Percentiles rank a stretch among this genome's conserved stretches.
phyloP scores from a whole-genome alignment of 2,113 vertebrate species.

The Choloepus hoffmanni region DNA sequence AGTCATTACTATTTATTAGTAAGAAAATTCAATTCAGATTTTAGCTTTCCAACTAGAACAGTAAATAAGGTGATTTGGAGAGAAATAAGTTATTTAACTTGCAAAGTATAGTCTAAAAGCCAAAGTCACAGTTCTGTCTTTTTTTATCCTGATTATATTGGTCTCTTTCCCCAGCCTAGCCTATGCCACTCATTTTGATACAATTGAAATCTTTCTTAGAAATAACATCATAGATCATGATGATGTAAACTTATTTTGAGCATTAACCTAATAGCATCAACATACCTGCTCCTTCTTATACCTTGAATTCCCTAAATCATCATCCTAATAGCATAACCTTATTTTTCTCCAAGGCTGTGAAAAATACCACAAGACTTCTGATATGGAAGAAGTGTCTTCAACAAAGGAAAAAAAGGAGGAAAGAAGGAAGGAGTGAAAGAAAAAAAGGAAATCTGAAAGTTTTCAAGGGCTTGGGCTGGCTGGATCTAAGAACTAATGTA shows the following conservation, averaged over 20 bases:
- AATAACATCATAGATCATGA: not conserved
- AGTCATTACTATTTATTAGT: not conserved
- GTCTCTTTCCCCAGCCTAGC: not conserved
- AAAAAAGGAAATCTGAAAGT: not conserved
- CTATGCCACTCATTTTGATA: accelerated
- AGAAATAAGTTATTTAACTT: conserved; percentile 44
- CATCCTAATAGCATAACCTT: not conserved
- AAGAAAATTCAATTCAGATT: not conserved
- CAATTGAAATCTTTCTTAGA: not conserved
- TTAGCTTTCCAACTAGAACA: not conserved
- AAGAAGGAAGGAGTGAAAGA: accelerated
- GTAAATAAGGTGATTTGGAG: not conserved
- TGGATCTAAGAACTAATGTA: no score
- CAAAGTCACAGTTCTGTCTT: not conserved
- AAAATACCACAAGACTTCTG: not conserved
- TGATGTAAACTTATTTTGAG: not conserved
- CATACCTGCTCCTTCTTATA: not conserved
- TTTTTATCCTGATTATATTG: accelerated
- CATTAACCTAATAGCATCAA: not conserved
- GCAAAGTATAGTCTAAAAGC: not conserved
- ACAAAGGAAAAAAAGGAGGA: not conserved
- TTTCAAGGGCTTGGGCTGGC: no score
- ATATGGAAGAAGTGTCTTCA: not conserved
- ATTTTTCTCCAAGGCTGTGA: not conserved
- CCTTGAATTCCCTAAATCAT: not conserved